A percentile compares a stretch with the other conserved stretches of the same genome.
Evolutionary conservation across 2,113 vertebrate genomes (phyloP).

Genomic region (Xerus inauris): DNA sequence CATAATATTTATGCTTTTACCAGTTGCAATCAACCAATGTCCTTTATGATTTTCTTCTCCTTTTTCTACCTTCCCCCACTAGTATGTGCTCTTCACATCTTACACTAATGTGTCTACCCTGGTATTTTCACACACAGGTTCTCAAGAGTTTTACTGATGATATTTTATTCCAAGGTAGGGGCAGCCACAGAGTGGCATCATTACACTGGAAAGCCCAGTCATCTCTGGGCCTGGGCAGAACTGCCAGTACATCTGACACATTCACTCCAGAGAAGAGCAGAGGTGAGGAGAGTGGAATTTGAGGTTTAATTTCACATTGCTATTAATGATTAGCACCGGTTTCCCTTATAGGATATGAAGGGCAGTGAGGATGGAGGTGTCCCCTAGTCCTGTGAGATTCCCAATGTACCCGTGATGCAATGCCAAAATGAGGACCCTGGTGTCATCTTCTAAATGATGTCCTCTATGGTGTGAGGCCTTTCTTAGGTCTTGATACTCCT

Average conservation of each 20-base stretch:
- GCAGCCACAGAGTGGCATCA: neutral
- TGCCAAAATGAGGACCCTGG: neutral
- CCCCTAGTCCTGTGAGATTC: neutral
- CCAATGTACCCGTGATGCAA: neutral
- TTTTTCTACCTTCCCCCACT: neutral
- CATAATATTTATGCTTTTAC: neutral
- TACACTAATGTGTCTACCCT: neutral
- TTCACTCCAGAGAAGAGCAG: slow-evolving; percentile 9
- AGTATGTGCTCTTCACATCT: neutral
- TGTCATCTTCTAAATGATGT: neutral
- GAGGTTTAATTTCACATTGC: neutral
- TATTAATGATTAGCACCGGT: neutral
- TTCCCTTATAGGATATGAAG: neutral
- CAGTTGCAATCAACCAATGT: neutral
- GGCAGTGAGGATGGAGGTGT: neutral
- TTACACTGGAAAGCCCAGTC: neutral
- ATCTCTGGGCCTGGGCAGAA: neutral
- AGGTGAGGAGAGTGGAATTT: neutral
- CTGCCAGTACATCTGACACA: neutral
- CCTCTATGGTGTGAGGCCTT: neutral
- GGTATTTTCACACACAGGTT: neutral
- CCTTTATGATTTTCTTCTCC: neutral
- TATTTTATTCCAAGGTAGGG: neutral
- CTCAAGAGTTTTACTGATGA: neutral
- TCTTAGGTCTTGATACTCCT: neutral